phyloP scores from a whole-genome alignment of 1,140 invertebrate species.

The Drosophila sulfurigaster region DNA sequence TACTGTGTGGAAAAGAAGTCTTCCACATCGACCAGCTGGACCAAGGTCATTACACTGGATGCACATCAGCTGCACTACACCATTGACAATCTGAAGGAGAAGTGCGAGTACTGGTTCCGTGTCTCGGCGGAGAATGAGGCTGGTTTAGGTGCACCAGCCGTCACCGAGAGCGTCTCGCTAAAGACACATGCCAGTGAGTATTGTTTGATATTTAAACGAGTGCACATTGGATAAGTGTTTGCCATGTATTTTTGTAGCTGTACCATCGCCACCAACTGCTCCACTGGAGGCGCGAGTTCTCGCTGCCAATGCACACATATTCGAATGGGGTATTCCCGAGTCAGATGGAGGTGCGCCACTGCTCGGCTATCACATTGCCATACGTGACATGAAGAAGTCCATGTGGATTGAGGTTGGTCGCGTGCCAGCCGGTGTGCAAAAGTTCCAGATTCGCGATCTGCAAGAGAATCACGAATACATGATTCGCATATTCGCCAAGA shows the following conservation, averaged over 20 bases:
- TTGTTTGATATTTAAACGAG: too few species aligned
- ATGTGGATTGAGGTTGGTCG: constrained; percentile 98
- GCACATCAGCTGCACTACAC: constrained; percentile 91
- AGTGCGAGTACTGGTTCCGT: constrained; percentile 95
- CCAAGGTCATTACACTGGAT: constrained; percentile 94
- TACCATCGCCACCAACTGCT: constrained; percentile 95
- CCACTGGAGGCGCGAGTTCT: constrained; percentile 94
- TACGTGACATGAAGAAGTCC: constrained; percentile 95
- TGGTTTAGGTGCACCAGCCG: constrained; percentile 92
- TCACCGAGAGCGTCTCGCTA: constrained; percentile 92
- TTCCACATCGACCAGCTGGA: constrained; percentile 92
- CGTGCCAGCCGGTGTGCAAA: constrained; percentile 92
- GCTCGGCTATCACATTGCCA: constrained; percentile 96
- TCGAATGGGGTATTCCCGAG: constrained; percentile 97
- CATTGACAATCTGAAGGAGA: constrained; percentile 95
- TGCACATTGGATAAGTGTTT: not conserved
- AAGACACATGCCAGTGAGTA: constrained; percentile 97
- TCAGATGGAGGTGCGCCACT: constrained; percentile 96
- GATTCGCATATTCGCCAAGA: constrained; percentile 95
- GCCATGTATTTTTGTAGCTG: constrained; percentile 86
- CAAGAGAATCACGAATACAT: constrained; percentile 96
- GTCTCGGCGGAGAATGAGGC: constrained; percentile 96
- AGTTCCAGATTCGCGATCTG: constrained; percentile 93
- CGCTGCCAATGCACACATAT: constrained; percentile 92
- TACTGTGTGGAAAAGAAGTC: constrained; percentile 97